phyloP scores from a whole-genome alignment of 2,888 invertebrate genomes.

The Pollenia griseotomentosa region DNA sequence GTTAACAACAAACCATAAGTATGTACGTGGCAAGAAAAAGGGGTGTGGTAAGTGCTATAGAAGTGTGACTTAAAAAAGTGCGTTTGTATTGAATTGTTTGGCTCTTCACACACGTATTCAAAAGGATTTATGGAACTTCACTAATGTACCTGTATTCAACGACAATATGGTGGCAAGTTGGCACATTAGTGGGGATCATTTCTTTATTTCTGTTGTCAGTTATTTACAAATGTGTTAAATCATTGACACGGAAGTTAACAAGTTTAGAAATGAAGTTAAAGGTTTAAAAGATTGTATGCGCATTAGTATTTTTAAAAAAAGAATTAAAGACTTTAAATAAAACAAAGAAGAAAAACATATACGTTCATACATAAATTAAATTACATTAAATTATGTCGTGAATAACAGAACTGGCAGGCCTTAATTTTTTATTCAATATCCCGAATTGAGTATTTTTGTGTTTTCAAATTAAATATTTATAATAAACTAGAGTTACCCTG shows the following conservation, averaged over 20 bases:
- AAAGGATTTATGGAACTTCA: slow-evolving; percentile 51
- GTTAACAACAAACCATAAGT: slow-evolving; percentile 12
- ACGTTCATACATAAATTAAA: background rate
- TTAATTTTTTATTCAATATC: no score
- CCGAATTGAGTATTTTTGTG: no score
- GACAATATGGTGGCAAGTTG: slow-evolving; percentile 49
- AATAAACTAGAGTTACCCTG: no score
- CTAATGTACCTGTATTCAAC: slow-evolving; percentile 23
- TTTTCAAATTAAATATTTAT: no score
- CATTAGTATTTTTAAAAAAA: background rate
- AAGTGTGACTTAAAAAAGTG: slow-evolving; percentile 47
- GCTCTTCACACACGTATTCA: slow-evolving; percentile 31
- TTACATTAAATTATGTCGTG: no score
- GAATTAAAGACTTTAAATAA: no score
- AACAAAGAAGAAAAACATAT: background rate
- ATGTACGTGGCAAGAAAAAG: slow-evolving; percentile 3
- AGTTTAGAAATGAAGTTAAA: slow-evolving; percentile 52
- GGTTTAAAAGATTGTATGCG: slow-evolving; percentile 15
- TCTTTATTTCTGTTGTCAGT: background rate
- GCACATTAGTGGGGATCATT: slow-evolving; percentile 45
- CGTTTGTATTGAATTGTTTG: slow-evolving; percentile 15
- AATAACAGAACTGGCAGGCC: no score
- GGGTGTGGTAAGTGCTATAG: slow-evolving; percentile 50
- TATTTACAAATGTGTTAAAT: slow-evolving; percentile 49
- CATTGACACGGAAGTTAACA: slow-evolving; percentile 70